Base-by-base conservation (phyloP, 2,888 invertebrate species). In the Ceriagrion tenellum region DNA sequence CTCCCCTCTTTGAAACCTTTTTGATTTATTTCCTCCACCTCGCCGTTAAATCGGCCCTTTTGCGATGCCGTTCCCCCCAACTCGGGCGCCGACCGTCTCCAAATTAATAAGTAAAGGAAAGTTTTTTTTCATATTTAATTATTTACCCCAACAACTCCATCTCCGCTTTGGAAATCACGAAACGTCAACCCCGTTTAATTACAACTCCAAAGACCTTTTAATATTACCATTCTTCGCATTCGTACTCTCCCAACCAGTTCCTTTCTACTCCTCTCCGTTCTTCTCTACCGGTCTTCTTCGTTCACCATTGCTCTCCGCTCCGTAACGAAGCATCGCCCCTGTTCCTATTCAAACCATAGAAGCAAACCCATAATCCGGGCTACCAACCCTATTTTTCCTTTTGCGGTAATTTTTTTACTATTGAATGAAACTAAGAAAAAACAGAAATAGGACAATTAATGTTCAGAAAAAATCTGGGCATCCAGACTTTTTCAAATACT, bases 101-200 rank as follows among this genome's bases (percentile, higher is more conserved):
- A n/a, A 16, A 35, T 81, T 81, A 30, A 81, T 81, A 35, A 81
- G 81, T 35, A 35, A 16, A 81, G 12, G 16, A 81, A 18, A 81
- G 4, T 69, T 81, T 35, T 35, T 81, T 35, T 81, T 3, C 30
- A 81, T 35, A 81, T 35, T 81, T 35, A 30, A 81, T 81, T 35
- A 81, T 81, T 35, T 35, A 81, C 35, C 81, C 81, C 81, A 81
- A 81, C 26, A 81, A 81, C 81, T 81, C 81, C 81, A 81, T 81
- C 35, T 69, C 69, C 69, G 69, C 69, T 69, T 69, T 69, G n/a
- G 69, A 69, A 69, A 69, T 69, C 69, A 69, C n/a, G 69, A 26
- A 69, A 26, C 69, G 69, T 69, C 69, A 69, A 69, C 69, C 69
- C 26, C 69, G 26, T 69, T 69, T 69, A 69, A 69, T 69, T 69